These are phyloP conservation scores for Delichon dasypus DNA, from an alignment of 2,797 vertebrate genomes.

Conservation along the genomic window DNA sequence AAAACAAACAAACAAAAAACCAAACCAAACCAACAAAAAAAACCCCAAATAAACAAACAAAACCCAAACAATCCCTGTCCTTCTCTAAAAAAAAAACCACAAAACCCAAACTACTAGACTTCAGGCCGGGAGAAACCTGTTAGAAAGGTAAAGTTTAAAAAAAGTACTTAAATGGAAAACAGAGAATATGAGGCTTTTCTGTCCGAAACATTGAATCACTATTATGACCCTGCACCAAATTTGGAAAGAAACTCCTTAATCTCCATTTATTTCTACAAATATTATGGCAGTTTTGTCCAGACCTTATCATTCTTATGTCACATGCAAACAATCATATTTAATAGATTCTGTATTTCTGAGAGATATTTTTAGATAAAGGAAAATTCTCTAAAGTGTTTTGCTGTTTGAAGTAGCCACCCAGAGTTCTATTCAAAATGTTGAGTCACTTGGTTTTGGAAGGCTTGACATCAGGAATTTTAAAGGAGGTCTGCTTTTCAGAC, in stretches of 20 bases:
- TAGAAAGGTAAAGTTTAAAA: neutral
- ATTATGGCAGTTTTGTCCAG: neutral
- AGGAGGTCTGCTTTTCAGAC: neutral
- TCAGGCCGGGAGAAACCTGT: neutral
- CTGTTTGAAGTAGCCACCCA: neutral
- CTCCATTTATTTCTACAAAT: neutral
- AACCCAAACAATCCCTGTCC: rapidly evolving
- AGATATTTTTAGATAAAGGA: slow-evolving; percentile 3
- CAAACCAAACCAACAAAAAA: neutral
- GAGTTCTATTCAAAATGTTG: neutral
- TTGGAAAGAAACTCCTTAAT: neutral
- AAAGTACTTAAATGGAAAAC: neutral
- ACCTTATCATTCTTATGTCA: neutral
- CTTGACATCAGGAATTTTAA: neutral
- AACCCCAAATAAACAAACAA: neutral
- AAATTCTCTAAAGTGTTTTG: neutral
- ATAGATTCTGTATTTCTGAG: neutral
- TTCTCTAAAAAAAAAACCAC: rapidly evolving
- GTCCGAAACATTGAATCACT: neutral
- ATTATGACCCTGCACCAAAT: neutral
- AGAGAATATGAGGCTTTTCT: neutral
- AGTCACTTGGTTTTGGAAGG: neutral
- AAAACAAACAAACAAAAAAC: neutral
- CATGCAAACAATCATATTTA: neutral
- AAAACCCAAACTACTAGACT: neutral